A percentile compares a stretch with the other conserved stretches of the same genome.
Conservation (phyloP, 2,113 vertebrate genomes). For the Mystacornis crossleyi region DNA sequence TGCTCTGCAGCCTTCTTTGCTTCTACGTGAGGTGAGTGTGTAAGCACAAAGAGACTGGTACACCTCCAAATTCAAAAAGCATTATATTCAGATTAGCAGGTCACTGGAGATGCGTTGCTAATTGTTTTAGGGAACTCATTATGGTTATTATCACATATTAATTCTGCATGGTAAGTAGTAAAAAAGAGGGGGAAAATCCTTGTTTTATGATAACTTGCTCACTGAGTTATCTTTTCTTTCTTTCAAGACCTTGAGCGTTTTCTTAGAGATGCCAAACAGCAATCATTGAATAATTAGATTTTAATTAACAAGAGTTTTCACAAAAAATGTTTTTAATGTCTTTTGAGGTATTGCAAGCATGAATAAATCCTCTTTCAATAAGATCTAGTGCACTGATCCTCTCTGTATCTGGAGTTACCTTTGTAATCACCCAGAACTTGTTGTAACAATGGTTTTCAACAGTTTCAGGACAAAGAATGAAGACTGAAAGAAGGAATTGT, state of each 20-base stretch:
- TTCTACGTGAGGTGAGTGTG: conserved; percentile 38
- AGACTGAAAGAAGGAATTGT: not conserved
- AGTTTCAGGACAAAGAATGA: not conserved
- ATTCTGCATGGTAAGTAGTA: not conserved
- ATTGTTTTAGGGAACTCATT: conserved; percentile 44
- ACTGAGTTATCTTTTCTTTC: conserved; percentile 38
- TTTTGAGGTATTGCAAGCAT: not conserved
- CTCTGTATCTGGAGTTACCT: not conserved
- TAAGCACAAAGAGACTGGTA: not conserved
- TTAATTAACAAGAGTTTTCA: conserved; percentile 29
- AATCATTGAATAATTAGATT: conserved; percentile 35
- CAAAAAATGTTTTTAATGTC: not conserved
- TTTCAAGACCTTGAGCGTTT: conserved; percentile 28
- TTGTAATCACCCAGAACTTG: not conserved
- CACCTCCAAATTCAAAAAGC: conserved; percentile 7
- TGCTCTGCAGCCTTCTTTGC: conserved; percentile 56
- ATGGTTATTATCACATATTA: conserved; percentile 23
- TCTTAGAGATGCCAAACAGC: not conserved
- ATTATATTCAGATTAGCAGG: conserved; percentile 14
- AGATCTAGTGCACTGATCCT: not conserved
- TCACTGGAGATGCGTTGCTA: not conserved
- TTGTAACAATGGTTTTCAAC: not conserved
- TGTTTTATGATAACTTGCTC: conserved; percentile 37
- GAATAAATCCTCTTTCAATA: conserved; percentile 6
- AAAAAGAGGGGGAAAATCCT: not conserved